These are phyloP conservation scores for Malthinus seriepunctatus DNA, from an alignment of 2,888 invertebrate genomes.

Conservation along the genomic window DNA sequence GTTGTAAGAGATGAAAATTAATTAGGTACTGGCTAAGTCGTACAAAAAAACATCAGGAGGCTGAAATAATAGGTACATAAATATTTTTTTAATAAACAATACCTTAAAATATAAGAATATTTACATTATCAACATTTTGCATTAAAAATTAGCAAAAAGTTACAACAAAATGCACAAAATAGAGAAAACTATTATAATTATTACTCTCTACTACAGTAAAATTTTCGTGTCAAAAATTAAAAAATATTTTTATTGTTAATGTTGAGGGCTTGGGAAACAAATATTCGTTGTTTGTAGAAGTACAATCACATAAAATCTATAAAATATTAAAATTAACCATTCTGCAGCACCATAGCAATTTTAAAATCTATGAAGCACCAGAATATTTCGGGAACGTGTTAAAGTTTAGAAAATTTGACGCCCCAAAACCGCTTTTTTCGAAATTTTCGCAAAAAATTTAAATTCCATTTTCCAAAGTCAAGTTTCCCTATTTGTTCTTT, in stretches of 20 bases:
- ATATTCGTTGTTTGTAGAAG: neutral
- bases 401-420: constrained; percentile 46
- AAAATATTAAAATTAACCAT: constrained; percentile 36
- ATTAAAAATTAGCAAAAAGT: constrained; percentile 5
- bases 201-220: constrained; percentile 10
- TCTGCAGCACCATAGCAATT: constrained; percentile 53
- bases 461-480: constrained; percentile 20
- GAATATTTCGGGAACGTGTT: constrained; percentile 49
- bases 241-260: neutral
- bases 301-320: constrained; percentile 9
- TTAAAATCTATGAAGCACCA: constrained; percentile 52
- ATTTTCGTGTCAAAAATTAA: constrained; percentile 42
- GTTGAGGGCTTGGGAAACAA: constrained; percentile 37
- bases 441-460: constrained; percentile 9
- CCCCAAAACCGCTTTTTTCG: constrained; percentile 21
- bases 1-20: constrained; percentile 49
- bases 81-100: constrained; percentile 4
- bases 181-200: neutral
- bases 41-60: constrained; percentile 38
- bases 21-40: constrained; percentile 48
- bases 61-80: constrained; percentile 37
- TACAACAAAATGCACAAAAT: constrained; percentile 11
- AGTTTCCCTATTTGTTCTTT: constrained; percentile 30
- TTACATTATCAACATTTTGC: constrained; percentile 28
- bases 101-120: constrained; percentile 28